A percentile compares a stretch with the other conserved stretches of the same genome.
Conservation (phyloP, 2,113 vertebrate species). For the cat (Felis catus) region DNA sequence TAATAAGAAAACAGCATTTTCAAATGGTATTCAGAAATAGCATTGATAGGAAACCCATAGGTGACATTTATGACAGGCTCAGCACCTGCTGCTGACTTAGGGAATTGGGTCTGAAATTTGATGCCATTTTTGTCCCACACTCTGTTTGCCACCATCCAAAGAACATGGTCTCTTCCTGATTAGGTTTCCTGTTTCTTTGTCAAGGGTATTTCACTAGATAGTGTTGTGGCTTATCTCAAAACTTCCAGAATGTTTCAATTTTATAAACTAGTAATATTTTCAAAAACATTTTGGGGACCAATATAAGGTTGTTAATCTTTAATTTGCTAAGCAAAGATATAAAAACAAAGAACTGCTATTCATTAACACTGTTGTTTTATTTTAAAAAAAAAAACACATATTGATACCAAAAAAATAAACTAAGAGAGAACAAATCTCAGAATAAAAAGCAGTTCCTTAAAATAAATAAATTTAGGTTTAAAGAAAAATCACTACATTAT, state of each 20-base stretch:
- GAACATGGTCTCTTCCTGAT: not conserved
- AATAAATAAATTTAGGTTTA: not conserved
- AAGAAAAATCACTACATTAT: not conserved
- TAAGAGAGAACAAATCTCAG: not conserved
- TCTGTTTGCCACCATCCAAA: not conserved
- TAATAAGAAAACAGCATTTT: constrained; percentile 7
- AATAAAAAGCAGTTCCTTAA: constrained; percentile 29
- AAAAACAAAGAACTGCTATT: not conserved
- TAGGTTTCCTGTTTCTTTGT: not conserved
- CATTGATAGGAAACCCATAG: not conserved
- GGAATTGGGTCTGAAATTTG: not conserved
- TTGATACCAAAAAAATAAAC: not conserved
- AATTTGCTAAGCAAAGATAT: constrained; percentile 14
- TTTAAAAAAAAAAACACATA: constrained; percentile 6
- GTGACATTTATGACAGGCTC: not conserved
- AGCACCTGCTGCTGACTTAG: not conserved
- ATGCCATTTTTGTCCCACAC: not conserved
- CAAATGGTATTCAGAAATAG: not conserved
- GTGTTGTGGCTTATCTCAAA: not conserved
- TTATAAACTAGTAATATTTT: constrained; percentile 19
- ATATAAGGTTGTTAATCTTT: not conserved
- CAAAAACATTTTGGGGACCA: not conserved
- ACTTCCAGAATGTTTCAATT: constrained; percentile 37
- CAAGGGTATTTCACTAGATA: not conserved
- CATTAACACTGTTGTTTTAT: not conserved